These are phyloP conservation scores for Tapirus indicus DNA, from an alignment of 2,797 vertebrate genomes.

Conservation along the genomic window DNA sequence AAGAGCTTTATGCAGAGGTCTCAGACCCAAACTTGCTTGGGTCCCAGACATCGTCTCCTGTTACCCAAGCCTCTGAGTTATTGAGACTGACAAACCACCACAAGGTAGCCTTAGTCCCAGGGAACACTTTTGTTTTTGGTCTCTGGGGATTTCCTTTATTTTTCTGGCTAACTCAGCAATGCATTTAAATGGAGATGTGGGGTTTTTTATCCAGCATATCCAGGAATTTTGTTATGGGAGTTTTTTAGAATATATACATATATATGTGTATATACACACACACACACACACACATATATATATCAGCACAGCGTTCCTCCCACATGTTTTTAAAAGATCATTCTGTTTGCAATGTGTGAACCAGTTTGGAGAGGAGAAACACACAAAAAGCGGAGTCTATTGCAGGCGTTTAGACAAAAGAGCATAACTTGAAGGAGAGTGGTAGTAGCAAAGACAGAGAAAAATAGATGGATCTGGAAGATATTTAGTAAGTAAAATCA, in stretches of 20 bases:
- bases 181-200: background rate
- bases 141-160: conserved; percentile 25
- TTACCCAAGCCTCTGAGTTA: background rate
- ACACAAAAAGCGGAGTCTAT: background rate
- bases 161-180: conserved; percentile 15
- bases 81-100: background rate
- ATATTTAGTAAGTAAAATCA: conserved; percentile 16
- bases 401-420: conserved; percentile 36
- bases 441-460: background rate
- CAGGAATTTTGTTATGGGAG: background rate
- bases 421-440: background rate
- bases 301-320: background rate
- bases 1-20: background rate
- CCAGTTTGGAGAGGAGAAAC: background rate
- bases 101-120: background rate
- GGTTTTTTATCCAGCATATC: conserved; percentile 1
- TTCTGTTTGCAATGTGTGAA: background rate
- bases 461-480: background rate
- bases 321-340: background rate
- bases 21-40: background rate
- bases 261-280: too few relatives aligned
- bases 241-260: background rate
- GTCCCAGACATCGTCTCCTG: background rate
- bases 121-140: background rate
- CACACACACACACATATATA: background rate